Percentiles rank a stretch among this genome's conserved stretches.
Evolutionary conservation across 2,113 vertebrate genomes (phyloP).

Genomic region (Nothoprocta pentlandii): DNA sequence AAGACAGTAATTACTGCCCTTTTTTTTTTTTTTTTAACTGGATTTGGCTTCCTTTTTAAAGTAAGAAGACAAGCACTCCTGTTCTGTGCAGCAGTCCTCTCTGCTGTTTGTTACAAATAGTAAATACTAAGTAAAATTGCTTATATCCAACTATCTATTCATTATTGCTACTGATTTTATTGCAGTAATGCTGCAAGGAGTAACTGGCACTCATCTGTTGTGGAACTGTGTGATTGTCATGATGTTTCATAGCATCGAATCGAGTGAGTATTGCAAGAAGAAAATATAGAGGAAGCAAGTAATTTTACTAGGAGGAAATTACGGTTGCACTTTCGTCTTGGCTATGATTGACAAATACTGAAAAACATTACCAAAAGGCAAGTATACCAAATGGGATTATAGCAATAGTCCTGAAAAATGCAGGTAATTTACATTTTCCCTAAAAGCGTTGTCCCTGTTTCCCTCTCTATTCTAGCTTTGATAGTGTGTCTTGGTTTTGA

Average conservation of each 20-base stretch:
- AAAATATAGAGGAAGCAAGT: background rate
- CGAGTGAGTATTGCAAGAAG: constrained; percentile 52
- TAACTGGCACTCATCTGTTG: rapidly evolving
- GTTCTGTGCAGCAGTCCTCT: background rate
- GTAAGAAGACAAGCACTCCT: background rate
- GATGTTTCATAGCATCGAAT: background rate
- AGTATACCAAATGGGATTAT: background rate
- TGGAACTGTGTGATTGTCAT: background rate
- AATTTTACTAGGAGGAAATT: background rate
- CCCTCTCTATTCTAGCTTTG: background rate
- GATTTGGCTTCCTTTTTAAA: background rate
- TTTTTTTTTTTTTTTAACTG: background rate
- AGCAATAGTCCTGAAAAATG: background rate
- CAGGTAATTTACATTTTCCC: background rate
- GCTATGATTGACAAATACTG: background rate
- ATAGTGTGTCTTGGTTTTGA: background rate
- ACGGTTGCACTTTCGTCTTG: background rate
- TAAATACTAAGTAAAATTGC: background rate
- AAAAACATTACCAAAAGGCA: background rate
- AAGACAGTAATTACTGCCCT: background rate
- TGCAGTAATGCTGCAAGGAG: constrained; percentile 39
- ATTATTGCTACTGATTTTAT: background rate
- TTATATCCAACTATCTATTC: background rate
- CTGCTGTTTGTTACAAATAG: background rate
- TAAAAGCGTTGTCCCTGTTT: background rate